phyloP scores from a whole-genome alignment of 2,113 vertebrate species.

The Pitta sordida region DNA sequence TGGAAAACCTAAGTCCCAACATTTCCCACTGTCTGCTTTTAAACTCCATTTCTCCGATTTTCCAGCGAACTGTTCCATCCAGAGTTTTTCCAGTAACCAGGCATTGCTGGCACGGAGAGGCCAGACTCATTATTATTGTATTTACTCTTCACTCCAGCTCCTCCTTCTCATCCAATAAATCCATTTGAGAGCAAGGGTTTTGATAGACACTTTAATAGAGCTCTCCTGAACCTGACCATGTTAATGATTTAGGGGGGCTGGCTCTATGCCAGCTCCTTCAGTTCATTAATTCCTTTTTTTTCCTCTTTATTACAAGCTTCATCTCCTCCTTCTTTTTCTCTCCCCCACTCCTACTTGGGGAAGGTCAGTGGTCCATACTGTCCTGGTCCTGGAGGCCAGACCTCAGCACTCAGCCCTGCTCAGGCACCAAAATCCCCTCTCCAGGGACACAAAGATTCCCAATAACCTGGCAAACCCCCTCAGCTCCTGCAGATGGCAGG shows the following conservation, averaged over 20 bases:
- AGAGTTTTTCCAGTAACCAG: conserved; percentile 17
- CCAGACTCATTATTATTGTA: background rate
- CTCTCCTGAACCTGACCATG: conserved; percentile 66
- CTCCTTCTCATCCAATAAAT: conserved; percentile 69
- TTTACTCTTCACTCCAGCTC: conserved; percentile 43
- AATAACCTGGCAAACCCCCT: background rate
- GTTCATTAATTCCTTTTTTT: conserved; percentile 24
- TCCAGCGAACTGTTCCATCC: background rate
- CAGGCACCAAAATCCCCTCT: background rate
- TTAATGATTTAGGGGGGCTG: conserved; percentile 64
- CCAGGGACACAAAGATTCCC: background rate
- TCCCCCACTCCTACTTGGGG: fast-evolving
- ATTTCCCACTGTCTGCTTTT: background rate
- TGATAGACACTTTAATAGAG: conserved; percentile 74
- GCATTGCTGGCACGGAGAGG: conserved; percentile 3
- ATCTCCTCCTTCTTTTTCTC: background rate
- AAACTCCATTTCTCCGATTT: background rate
- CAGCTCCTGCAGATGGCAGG: background rate
- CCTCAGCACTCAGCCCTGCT: background rate
- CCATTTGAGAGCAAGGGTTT: conserved; percentile 63
- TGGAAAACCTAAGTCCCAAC: background rate
- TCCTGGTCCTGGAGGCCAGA: background rate
- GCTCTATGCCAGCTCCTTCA: conserved; percentile 49
- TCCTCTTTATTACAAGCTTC: background rate
- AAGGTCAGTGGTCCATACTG: background rate